These are phyloP conservation scores for Cheilosia urbana DNA, from an alignment of 2,888 invertebrate species.

Conservation along the genomic window DNA sequence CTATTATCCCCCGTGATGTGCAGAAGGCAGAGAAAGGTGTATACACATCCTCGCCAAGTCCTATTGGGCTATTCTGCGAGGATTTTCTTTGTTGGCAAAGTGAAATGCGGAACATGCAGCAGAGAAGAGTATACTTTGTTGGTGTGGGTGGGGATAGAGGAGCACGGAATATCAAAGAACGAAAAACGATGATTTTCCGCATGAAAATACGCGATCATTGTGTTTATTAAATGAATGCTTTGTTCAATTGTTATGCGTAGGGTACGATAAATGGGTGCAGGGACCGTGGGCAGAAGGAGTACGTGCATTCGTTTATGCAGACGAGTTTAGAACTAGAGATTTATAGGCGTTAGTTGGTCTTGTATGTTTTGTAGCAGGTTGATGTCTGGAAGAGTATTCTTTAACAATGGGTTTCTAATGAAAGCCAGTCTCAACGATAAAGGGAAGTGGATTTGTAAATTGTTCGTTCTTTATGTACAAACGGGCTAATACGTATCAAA, in stretches of 20 bases:
- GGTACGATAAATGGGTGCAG: not conserved
- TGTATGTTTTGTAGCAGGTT: conserved; percentile 24
- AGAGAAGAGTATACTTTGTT: not conserved
- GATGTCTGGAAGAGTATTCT: conserved; percentile 55
- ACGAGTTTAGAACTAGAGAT: conserved; percentile 8
- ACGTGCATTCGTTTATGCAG: conserved; percentile 10
- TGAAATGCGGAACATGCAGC: conserved; percentile 20
- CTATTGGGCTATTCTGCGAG: conserved; percentile 48
- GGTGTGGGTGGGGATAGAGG: not conserved
- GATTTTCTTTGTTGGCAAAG: conserved; percentile 30
- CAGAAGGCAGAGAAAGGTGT: conserved; percentile 1
- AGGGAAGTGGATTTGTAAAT: conserved; percentile 13
- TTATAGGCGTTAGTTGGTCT: not conserved
- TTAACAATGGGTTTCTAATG: conserved; percentile 9
- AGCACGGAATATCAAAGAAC: not conserved
- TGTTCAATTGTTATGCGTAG: conserved; percentile 41
- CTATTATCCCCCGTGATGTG: conserved; percentile 25
- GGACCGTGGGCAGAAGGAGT: not conserved
- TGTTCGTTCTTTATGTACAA: not conserved
- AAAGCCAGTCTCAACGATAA: conserved; percentile 24
- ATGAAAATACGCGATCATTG: conserved; percentile 60
- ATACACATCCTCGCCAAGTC: conserved; percentile 37
- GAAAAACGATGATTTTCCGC: conserved; percentile 59
- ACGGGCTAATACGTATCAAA: not conserved
- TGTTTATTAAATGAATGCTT: conserved; percentile 63